These are phyloP conservation scores for Hippasteria phrygiana DNA, from an alignment of 53 echinoderm and acorn worm species.

Conservation along the genomic window DNA sequence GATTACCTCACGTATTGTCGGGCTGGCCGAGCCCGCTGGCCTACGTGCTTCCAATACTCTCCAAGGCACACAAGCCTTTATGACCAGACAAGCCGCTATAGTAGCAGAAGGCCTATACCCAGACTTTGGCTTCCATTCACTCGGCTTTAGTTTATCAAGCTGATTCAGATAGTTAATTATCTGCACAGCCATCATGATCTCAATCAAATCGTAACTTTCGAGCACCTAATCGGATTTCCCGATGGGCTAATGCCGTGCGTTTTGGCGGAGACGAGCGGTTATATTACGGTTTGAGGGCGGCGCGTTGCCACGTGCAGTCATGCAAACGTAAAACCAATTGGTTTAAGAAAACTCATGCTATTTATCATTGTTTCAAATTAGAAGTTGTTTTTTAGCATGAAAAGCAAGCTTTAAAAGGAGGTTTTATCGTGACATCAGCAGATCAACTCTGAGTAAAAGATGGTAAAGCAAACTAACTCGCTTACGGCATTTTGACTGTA, in stretches of 20 bases:
- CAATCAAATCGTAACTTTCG: slow-evolving; percentile 20
- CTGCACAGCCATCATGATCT: not conserved
- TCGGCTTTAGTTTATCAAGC: not conserved
- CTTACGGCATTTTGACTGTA: no score
- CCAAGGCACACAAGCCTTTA: not conserved
- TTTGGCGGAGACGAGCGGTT: not conserved
- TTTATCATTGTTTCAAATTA: no score
- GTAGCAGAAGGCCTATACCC: not conserved
- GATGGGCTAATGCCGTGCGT: not conserved
- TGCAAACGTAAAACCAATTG: no score
- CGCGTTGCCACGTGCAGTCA: no score
- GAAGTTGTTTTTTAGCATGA: no score
- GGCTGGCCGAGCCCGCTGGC: not conserved
- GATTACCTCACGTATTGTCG: slow-evolving; percentile 52
- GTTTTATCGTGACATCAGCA: no score
- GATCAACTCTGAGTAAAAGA: no score
- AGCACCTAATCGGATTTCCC: slow-evolving; percentile 4
- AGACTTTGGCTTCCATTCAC: not conserved
- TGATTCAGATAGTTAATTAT: not conserved
- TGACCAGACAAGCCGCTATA: not conserved
- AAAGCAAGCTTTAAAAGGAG: no score
- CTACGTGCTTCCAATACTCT: slow-evolving; percentile 35
- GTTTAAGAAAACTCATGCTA: no score
- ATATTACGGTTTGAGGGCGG: no score
- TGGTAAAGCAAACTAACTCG: no score